Conservation (phyloP, 2,113 vertebrate genomes). For the Holacanthus passer region DNA sequence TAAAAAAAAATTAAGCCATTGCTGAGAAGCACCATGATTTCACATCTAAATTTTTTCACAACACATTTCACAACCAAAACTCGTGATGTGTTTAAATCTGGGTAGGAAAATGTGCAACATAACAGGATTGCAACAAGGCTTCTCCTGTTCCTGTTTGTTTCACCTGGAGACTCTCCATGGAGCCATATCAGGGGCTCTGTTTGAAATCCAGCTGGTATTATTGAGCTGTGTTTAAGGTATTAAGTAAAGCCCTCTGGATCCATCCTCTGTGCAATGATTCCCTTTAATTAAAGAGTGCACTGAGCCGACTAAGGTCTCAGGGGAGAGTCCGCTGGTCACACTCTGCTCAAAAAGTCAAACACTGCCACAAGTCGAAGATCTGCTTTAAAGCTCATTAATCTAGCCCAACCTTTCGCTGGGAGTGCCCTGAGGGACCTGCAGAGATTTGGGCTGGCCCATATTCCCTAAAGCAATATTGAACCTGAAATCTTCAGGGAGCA, state of each 20-base stretch:
- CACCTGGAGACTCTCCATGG: constrained; percentile 18
- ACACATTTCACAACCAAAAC: not conserved
- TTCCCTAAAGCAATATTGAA: constrained; percentile 67
- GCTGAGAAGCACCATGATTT: not conserved
- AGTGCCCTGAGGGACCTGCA: constrained; percentile 57
- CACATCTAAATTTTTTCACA: too few relatives aligned
- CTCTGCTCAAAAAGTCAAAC: constrained; percentile 64
- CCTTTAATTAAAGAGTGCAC: constrained; percentile 81
- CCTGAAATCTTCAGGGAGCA: constrained; percentile 32
- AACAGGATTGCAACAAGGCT: too few relatives aligned
- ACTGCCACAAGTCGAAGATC: constrained; percentile 70
- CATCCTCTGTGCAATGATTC: constrained; percentile 78
- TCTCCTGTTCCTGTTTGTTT: constrained; percentile 1
- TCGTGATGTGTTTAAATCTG: not conserved
- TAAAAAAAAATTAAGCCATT: not conserved
- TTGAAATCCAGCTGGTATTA: constrained; percentile 63
- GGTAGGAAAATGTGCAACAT: not conserved
- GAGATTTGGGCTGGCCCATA: constrained; percentile 66
- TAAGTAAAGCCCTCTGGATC: constrained; percentile 78
- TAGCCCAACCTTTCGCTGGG: constrained; percentile 56
- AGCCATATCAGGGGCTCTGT: constrained; percentile 50
- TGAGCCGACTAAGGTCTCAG: constrained; percentile 64
- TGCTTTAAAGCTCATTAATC: constrained; percentile 78
- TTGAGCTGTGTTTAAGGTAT: constrained; percentile 76
- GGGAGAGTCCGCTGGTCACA: constrained; percentile 67